phyloP scores from a whole-genome alignment of 1,140 invertebrate species.

The Eupeodes corollae region DNA sequence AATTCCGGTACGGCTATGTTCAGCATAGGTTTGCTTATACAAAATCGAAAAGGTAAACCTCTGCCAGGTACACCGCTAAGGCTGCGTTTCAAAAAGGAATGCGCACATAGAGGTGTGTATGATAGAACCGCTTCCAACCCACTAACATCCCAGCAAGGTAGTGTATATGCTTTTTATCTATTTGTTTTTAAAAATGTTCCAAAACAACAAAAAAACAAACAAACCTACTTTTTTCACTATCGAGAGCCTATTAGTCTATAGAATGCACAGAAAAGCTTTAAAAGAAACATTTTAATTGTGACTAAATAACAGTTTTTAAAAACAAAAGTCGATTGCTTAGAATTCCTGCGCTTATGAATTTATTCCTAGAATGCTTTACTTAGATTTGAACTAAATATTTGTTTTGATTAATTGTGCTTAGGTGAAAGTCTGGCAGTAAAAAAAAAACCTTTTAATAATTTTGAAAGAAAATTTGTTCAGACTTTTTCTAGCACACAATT shows the following conservation, averaged over 20 bases:
- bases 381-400: too few species aligned
- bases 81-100: conserved; percentile 86
- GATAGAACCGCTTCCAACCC: conserved; percentile 37
- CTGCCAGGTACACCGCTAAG: conserved; percentile 81
- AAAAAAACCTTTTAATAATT: too few species aligned
- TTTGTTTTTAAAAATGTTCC: neutral
- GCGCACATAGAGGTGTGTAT: conserved; percentile 78
- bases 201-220: neutral
- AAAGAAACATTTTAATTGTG: too few species aligned
- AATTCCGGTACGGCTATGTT: conserved; percentile 80
- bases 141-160: conserved; percentile 38
- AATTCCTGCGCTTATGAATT: too few species aligned
- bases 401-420: too few species aligned
- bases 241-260: too few species aligned
- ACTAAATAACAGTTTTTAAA: too few species aligned
- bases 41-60: conserved; percentile 60
- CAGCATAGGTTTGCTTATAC: conserved; percentile 76
- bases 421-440: too few species aligned
- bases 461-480: too few species aligned
- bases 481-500: neutral
- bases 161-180: conserved; percentile 24
- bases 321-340: too few species aligned
- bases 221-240: neutral
- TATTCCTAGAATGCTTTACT: too few species aligned
- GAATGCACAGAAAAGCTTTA: too few species aligned